These are phyloP conservation scores for Hippolais icterina DNA, from an alignment of 2,113 vertebrate genomes.

Conservation along the genomic window DNA sequence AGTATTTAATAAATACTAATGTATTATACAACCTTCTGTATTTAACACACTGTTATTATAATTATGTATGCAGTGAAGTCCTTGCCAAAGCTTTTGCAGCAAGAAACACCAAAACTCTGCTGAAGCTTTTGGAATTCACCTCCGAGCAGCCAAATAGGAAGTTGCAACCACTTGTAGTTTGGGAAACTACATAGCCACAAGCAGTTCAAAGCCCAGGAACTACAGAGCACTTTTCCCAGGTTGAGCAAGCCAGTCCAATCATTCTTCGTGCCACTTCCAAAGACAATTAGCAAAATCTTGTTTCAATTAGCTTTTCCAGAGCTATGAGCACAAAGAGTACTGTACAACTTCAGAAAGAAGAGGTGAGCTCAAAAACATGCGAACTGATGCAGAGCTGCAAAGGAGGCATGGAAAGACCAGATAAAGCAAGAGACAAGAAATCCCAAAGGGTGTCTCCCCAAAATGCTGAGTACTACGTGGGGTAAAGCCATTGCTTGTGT, in stretches of 20 bases:
- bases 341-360: background rate
- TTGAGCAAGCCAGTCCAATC: background rate
- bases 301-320: background rate
- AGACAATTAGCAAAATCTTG: background rate
- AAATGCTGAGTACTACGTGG: background rate
- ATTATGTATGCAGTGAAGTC: background rate
- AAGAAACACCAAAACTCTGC: background rate
- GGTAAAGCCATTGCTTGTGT: fast-evolving
- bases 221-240: background rate
- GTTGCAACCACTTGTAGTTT: background rate
- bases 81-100: background rate
- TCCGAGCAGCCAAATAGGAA: fast-evolving
- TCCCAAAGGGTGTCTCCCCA: background rate
- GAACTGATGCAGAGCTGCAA: background rate
- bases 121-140: background rate
- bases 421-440: background rate
- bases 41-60: background rate
- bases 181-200: background rate
- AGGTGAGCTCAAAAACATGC: background rate
- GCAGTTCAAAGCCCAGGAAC: background rate
- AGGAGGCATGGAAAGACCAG: background rate
- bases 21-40: background rate
- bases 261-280: background rate
- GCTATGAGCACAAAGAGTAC: background rate
- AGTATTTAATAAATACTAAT: background rate